These are phyloP conservation scores for Drosophila bunnanda DNA, from an alignment of 2,888 invertebrate genomes.

Conservation along the genomic window DNA sequence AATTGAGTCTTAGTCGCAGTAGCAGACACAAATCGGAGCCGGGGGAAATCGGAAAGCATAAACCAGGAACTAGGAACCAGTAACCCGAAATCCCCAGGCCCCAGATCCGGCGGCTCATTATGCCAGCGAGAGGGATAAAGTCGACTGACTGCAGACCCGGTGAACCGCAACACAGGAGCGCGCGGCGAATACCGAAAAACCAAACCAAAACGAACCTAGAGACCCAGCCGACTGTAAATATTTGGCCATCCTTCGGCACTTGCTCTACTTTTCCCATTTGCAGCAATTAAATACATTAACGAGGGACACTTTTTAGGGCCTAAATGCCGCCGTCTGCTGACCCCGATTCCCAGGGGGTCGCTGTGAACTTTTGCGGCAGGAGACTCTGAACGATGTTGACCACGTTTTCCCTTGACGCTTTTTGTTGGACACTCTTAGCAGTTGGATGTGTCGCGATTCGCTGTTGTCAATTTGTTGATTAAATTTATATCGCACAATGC, in stretches of 20 bases:
- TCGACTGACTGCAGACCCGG: slow-evolving; percentile 30
- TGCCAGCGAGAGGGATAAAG: slow-evolving; percentile 24
- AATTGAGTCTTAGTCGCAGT: slow-evolving; percentile 64
- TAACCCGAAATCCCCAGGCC: slow-evolving; percentile 36
- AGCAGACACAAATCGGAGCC: not conserved
- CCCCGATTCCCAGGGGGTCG: slow-evolving; percentile 73
- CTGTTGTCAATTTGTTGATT: slow-evolving; percentile 35
- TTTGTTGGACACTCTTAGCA: slow-evolving; percentile 11
- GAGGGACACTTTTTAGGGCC: slow-evolving; percentile 33
- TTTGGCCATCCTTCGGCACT: slow-evolving; percentile 50
- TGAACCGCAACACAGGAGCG: slow-evolving; percentile 55
- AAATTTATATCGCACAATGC: slow-evolving; percentile 41
- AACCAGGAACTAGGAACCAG: slow-evolving; percentile 26
- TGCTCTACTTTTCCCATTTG: slow-evolving; percentile 35
- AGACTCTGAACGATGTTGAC: slow-evolving; percentile 6
- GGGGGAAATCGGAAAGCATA: slow-evolving; percentile 8
- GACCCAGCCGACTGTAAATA: slow-evolving; percentile 59
- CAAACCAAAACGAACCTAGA: slow-evolving; percentile 32
- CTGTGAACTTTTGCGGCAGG: slow-evolving; percentile 36
- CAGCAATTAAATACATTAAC: slow-evolving; percentile 49
- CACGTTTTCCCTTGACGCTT: slow-evolving; percentile 27
- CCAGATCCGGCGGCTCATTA: slow-evolving; percentile 46
- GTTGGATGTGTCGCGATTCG: not conserved
- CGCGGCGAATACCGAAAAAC: slow-evolving; percentile 25
- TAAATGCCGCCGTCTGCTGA: slow-evolving; percentile 70